A percentile compares a stretch with the other conserved stretches of the same genome.
Conservation (phyloP, 2,797 vertebrate species). For the Odontamblyopus rebecca region DNA sequence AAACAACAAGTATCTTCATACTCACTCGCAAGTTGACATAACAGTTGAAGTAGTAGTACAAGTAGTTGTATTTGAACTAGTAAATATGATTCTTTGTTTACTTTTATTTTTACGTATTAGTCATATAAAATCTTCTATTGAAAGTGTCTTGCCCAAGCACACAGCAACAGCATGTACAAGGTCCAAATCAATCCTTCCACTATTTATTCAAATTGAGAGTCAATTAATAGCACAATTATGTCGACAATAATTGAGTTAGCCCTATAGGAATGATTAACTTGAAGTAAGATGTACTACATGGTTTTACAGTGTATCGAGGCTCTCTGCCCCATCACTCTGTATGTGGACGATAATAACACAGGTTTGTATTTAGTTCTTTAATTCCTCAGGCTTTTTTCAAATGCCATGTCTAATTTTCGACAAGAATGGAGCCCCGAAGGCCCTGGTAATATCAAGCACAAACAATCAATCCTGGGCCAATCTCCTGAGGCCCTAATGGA, state of each 20-base stretch:
- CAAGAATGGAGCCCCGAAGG: constrained; percentile 69
- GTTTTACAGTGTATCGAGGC: constrained; percentile 32
- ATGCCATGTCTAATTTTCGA: constrained; percentile 73
- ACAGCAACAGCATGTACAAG: neutral
- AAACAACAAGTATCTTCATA: no score
- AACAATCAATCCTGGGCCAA: constrained; percentile 80
- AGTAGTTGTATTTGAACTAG: no score
- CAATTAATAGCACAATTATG: neutral
- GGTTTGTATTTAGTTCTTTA: constrained; percentile 74
- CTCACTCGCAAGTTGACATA: no score
- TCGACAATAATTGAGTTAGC: neutral
- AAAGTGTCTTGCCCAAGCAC: neutral
- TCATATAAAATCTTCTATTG: no score
- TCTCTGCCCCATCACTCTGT: constrained; percentile 46
- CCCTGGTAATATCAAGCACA: constrained; percentile 78
- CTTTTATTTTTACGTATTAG: no score
- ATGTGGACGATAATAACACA: constrained; percentile 45
- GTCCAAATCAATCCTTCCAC: neutral
- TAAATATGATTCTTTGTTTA: no score
- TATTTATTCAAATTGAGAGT: neutral
- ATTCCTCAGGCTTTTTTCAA: constrained; percentile 64
- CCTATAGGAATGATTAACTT: neutral
- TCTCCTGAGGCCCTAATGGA: constrained; percentile 78
- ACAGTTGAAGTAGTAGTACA: no score
- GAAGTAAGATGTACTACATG: neutral